Base-by-base conservation (phyloP, 64 coral and sea anemone species). In the Actinia equina region DNA sequence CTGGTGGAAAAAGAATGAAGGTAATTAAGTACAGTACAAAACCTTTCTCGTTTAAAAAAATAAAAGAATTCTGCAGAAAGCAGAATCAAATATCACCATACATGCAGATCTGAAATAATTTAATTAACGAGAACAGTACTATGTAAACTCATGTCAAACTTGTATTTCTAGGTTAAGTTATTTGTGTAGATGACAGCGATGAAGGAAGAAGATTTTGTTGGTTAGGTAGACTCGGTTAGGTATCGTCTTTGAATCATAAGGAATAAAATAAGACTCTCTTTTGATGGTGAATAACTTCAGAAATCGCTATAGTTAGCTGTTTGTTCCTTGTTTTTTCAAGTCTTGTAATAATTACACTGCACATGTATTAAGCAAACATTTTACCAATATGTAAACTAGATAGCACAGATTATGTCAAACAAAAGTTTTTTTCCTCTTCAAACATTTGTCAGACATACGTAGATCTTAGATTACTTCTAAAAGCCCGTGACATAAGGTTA, bases 301-400 rank as follows among this genome's bases (percentile, higher is more conserved):
- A 69, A 20, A 60, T 16, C 12, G n/a, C n/a, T 23, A n/a, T 5
- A 23, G 59, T 60, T 60, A 23, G 22, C 15, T 23, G 62, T 65
- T 5, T 23, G 55, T 57, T 2, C 1, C n/a, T 4, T 65, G 62
- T 65, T 65, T 65, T 65, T 65, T 27, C 26, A 74, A 74, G n/a
- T 4, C 69, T 74, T 27, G 25, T 30, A 30, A 30, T 74, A 74
- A 74, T 74, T 30, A 30, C 23, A 30, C 26, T 1, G 13, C 69
- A 74, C 23, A 74, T 74, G 23, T 41, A 2, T 26, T 42, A 16
- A 27, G 78, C 43, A 81, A 81, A 81, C 43, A 81, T 52, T 52
- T 20, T 81, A 81, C 49, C 78, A 81, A 81, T 81, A 81, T 81
- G 78, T 81, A 81, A 81, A 81, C 78, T 44, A 49, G 78, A 74